Conservation (phyloP, 2,113 vertebrate genomes). For the Macrotis lagotis region DNA sequence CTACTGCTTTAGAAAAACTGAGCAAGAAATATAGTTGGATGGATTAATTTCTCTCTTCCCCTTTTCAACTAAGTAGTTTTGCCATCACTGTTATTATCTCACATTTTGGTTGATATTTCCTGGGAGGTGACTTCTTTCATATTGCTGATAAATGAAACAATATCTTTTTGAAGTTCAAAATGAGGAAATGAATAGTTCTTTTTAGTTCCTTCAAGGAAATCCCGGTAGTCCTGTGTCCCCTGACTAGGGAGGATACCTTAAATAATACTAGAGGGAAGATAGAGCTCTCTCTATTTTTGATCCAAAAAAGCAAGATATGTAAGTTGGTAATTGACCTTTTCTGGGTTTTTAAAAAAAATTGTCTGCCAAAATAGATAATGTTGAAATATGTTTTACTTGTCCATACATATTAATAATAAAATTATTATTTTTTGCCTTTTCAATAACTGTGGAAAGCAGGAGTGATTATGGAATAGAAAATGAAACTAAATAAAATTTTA, state of each 20-base stretch:
- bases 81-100: background rate
- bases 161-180: background rate
- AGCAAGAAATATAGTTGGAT: background rate
- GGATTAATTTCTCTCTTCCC: background rate
- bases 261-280: background rate
- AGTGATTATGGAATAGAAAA: background rate
- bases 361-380: background rate
- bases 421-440: background rate
- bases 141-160: background rate
- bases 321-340: background rate
- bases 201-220: background rate
- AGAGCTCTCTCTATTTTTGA: background rate
- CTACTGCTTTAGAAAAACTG: background rate
- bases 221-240: background rate
- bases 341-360: background rate
- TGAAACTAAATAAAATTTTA: background rate
- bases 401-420: background rate
- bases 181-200: background rate
- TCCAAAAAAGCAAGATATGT: background rate
- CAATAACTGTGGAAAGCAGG: background rate
- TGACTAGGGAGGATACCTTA: background rate
- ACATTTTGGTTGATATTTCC: background rate
- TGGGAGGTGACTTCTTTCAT: background rate
- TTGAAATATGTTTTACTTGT: background rate
- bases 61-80: background rate